A percentile compares a stretch with the other conserved stretches of the same genome.
phyloP scores from a whole-genome alignment of 2,797 vertebrate species.

The Myiothlypis coronata region DNA sequence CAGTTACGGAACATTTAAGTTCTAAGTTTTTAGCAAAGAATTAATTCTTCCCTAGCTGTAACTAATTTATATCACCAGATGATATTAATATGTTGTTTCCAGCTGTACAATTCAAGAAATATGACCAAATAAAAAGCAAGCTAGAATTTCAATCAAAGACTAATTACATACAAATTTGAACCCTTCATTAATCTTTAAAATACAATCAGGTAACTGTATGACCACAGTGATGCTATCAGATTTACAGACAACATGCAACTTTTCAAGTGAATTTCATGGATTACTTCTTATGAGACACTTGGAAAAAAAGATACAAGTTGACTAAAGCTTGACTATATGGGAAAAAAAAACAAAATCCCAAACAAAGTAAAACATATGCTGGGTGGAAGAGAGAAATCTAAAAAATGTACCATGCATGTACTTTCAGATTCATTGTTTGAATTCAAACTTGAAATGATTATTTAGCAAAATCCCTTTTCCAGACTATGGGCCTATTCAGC shows the following conservation, averaged over 20 bases:
- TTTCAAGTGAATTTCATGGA: constrained; percentile 13
- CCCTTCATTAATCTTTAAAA: neutral
- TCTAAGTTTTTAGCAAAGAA: neutral
- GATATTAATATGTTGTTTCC: neutral
- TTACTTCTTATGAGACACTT: neutral
- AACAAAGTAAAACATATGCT: neutral
- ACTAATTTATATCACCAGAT: neutral
- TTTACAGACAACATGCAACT: constrained; percentile 40
- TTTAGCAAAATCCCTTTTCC: constrained; percentile 62
- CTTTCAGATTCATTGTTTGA: constrained; percentile 60
- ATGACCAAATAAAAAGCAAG: neutral
- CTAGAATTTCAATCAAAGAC: neutral
- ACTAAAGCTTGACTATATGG: neutral
- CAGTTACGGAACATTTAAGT: neutral
- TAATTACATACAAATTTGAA: neutral
- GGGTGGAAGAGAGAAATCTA: neutral
- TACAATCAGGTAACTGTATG: neutral
- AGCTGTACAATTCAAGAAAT: neutral
- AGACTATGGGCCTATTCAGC: constrained; percentile 74
- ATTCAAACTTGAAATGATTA: constrained; percentile 51
- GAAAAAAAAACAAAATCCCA: neutral
- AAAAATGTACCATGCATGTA: constrained; percentile 59
- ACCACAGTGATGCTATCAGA: neutral
- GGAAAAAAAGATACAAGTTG: neutral
- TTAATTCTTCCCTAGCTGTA: neutral